Base-by-base conservation (phyloP, 2,888 invertebrate species). In the Ferdinandea cuprea region DNA sequence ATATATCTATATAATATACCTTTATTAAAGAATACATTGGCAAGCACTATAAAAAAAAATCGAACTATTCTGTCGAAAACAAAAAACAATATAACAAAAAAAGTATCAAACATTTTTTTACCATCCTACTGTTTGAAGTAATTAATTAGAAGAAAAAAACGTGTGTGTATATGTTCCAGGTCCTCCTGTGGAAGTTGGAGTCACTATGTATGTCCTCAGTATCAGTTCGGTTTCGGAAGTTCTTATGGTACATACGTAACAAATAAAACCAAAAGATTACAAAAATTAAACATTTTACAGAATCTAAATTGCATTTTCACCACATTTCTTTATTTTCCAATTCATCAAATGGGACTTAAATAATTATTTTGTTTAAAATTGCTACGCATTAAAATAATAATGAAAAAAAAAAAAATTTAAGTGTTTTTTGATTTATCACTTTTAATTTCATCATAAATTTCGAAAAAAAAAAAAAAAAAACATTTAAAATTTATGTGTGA, bases 211-310 rank as follows among this genome's bases (percentile, higher is more conserved):
- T 94, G 97, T 98, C 93, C 95, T 98, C 93, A 97, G 97, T 93
- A 98, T 98, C 95, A 97, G 97, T 94, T 97, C 97, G 92, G 96
- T 98, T 93, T 98, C 97, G 92, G 98, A 98, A 95, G 98, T 98
- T 92, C 95, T 97, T 94, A 98, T 98, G 98, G 98, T 98, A 96
- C 93, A 92, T 92, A 91, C 88, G 86, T 85, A 86, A 85, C 84
- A 86, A 80, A 73, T 71, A 52, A 73, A 63, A 40, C 40, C 3
- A 44, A 69, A 50, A 72, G 37, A 68, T 58, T 68, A 61, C 42
- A 77, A 77, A 76, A 59, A 69, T 32, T 77, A 58, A 78, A 78
- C 78, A 78, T 77, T 73, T 73, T 72, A 78, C 77, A 72, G 61
- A 83, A 68, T 73, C 69, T 83, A 78, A 83, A 83, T 83, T 83